phyloP scores from a whole-genome alignment of 2,888 invertebrate genomes.

The Lochmaea crataegi region DNA sequence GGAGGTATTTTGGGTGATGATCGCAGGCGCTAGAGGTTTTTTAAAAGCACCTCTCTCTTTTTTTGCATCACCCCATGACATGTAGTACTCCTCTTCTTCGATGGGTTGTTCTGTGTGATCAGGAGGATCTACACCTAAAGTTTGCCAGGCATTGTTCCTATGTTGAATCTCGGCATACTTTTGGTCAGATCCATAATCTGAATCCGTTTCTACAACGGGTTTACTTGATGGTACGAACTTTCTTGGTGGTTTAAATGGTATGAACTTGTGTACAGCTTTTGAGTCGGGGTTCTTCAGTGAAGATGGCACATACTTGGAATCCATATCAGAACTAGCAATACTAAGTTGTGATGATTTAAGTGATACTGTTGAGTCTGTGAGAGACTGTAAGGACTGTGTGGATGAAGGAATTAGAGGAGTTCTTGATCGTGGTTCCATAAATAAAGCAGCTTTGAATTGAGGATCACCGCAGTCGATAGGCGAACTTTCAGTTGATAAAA shows the following conservation, averaged over 20 bases:
- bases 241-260: slow-evolving; percentile 63
- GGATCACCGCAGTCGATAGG: slow-evolving; percentile 77
- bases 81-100: slow-evolving; percentile 62
- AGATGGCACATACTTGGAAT: neutral
- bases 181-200: slow-evolving; percentile 67
- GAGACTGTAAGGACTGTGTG: slow-evolving; percentile 55
- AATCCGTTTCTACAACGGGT: slow-evolving; percentile 29
- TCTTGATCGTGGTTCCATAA: slow-evolving; percentile 84
- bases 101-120: slow-evolving; percentile 74
- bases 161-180: slow-evolving; percentile 83
- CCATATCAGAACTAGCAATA: slow-evolving; percentile 4
- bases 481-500: slow-evolving; percentile 76
- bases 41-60: slow-evolving; percentile 56
- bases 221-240: slow-evolving; percentile 45
- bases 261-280: slow-evolving; percentile 34
- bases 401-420: slow-evolving; percentile 78
- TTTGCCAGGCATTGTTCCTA: slow-evolving; percentile 84
- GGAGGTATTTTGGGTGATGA: slow-evolving; percentile 64
- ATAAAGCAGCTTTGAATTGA: slow-evolving; percentile 79
- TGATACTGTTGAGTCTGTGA: slow-evolving; percentile 41
- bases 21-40: slow-evolving; percentile 64
- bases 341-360: slow-evolving; percentile 27
- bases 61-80: slow-evolving; percentile 63
- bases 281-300: slow-evolving; percentile 19
- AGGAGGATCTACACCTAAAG: slow-evolving; percentile 79